phyloP scores from a whole-genome alignment of 1,140 invertebrate genomes.

The Lepidurus couesii region DNA sequence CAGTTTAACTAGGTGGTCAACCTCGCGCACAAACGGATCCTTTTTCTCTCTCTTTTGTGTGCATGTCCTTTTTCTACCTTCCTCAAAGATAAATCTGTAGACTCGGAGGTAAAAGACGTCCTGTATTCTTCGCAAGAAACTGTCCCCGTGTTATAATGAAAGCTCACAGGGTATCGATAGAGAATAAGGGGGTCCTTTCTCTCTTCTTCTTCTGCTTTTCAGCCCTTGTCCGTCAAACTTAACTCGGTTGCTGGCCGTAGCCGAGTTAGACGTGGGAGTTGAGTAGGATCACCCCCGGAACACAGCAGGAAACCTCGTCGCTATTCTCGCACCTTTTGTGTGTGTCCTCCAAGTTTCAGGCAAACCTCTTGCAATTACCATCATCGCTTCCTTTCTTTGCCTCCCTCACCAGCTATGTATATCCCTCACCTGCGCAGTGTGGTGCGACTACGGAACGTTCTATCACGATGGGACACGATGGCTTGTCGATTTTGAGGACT shows the following conservation, averaged over 20 bases:
- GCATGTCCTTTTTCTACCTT: background rate
- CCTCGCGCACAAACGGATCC: conserved; percentile 6
- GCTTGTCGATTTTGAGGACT: conserved; percentile 1
- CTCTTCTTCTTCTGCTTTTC: background rate
- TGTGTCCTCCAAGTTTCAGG: conserved; percentile 5
- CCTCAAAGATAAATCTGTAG: background rate
- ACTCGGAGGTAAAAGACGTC: background rate
- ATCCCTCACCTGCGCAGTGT: conserved; percentile 12
- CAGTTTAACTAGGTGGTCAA: conserved; percentile 22
- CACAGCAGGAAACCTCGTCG: conserved; percentile 16
- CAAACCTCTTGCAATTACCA: conserved; percentile 22
- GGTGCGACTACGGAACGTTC: background rate
- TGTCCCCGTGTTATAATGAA: conserved; percentile 19
- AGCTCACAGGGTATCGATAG: background rate
- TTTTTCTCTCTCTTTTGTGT: conserved; percentile 5
- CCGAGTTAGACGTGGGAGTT: conserved; percentile 11
- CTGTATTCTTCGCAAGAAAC: background rate
- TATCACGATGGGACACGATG: conserved; percentile 4
- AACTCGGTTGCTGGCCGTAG: background rate
- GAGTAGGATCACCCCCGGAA: conserved; percentile 12
- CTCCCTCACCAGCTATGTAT: background rate
- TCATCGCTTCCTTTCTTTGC: conserved; percentile 15
- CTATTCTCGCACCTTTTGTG: conserved; percentile 21
- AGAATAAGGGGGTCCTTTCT: background rate
- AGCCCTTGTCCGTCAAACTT: conserved; percentile 2